phyloP scores from a whole-genome alignment of 1,140 invertebrate species.

The Ips typographus region DNA sequence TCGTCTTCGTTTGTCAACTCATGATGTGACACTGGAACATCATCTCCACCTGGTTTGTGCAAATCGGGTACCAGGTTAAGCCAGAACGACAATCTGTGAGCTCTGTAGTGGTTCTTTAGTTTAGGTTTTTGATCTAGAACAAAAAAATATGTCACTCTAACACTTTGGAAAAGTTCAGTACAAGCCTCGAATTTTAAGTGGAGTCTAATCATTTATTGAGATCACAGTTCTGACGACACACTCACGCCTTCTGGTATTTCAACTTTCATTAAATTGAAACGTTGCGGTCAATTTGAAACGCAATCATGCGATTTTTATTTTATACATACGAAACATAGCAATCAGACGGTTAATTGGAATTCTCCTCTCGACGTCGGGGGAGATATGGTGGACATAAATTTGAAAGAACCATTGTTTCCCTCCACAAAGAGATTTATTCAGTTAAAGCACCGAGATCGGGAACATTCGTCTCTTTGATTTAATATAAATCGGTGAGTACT shows the following conservation, averaged over 20 bases:
- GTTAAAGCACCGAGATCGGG: constrained; percentile 1
- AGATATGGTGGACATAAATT: background rate
- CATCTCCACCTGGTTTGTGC: constrained; percentile 84
- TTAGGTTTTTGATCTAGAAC: constrained; percentile 80
- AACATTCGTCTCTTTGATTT: constrained; percentile 17
- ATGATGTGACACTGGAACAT: constrained; percentile 83
- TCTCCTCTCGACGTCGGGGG: background rate
- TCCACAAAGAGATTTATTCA: constrained; percentile 7
- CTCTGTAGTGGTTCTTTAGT: constrained; percentile 91
- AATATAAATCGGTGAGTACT: background rate
- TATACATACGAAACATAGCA: background rate
- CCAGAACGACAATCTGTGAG: constrained; percentile 93
- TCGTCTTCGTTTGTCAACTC: constrained; percentile 75
- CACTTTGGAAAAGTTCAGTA: background rate
- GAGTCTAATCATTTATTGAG: background rate
- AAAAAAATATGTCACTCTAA: background rate
- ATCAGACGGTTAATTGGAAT: constrained; percentile 3
- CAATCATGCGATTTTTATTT: too few relatives aligned
- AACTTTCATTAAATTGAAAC: background rate
- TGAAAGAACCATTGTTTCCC: constrained; percentile 2
- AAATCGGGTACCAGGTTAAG: constrained; percentile 91
- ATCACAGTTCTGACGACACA: too few relatives aligned
- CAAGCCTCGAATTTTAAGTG: background rate
- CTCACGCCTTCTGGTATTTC: background rate
- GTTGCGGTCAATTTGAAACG: background rate